Percentiles rank a stretch among this genome's conserved stretches.
These are phyloP conservation scores for Protonibea diacanthus DNA, from an alignment of 2,797 vertebrate species.

Conservation along the genomic window DNA sequence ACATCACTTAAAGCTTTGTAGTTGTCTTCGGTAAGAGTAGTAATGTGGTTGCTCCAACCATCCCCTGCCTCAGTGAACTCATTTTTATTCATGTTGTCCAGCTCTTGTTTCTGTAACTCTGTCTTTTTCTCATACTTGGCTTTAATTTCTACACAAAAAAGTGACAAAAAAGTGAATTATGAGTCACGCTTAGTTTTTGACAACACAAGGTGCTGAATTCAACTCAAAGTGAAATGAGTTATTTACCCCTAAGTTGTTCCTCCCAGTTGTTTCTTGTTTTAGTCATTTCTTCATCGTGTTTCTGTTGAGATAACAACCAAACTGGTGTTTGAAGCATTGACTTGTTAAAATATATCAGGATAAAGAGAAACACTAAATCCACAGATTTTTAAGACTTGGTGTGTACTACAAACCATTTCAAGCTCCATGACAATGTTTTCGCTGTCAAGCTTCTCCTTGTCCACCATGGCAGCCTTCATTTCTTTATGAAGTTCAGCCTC, in stretches of 20 bases:
- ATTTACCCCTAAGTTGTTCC: constrained; percentile 88
- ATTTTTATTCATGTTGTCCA: constrained; percentile 86
- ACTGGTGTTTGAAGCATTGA: not conserved
- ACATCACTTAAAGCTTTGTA: constrained; percentile 83
- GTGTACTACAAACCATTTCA: constrained; percentile 85
- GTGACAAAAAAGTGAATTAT: constrained; percentile 6
- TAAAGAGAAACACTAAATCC: not conserved
- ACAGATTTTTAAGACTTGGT: not conserved
- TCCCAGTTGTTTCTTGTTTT: constrained; percentile 82
- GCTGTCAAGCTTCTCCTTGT: constrained; percentile 84
- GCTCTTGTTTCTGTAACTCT: constrained; percentile 83
- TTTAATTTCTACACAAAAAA: constrained; percentile 84
- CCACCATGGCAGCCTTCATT: constrained; percentile 77
- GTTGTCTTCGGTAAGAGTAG: constrained; percentile 82
- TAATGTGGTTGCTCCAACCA: constrained; percentile 89
- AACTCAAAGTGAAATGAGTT: not conserved
- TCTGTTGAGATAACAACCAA: constrained; percentile 80
- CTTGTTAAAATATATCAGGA: not conserved
- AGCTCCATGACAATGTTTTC: constrained; percentile 86
- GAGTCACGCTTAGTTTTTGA: not conserved
- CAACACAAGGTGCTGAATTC: not conserved
- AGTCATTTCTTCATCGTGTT: constrained; percentile 87
- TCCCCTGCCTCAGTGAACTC: constrained; percentile 87
- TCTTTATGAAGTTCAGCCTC: constrained; percentile 83
- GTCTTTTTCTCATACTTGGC: constrained; percentile 86